Percentiles rank a stretch among this genome's conserved stretches.
phyloP scores from a whole-genome alignment of 2,888 invertebrate species.

The Stenodera caucasica region DNA sequence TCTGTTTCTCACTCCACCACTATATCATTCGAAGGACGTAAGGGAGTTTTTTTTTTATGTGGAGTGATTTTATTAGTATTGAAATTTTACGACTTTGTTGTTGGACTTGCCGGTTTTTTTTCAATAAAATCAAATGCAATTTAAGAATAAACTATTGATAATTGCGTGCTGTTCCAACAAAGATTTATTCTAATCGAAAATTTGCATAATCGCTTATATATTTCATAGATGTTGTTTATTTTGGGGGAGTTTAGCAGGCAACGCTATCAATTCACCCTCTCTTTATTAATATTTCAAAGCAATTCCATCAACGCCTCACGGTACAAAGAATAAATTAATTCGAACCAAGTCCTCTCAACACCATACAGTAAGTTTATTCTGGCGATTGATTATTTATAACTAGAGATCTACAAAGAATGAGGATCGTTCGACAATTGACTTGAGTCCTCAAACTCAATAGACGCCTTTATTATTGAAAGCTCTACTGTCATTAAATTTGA shows the following conservation, averaged over 20 bases:
- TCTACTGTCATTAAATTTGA: neutral
- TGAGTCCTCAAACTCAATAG: too few relatives aligned
- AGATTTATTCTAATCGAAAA: too few relatives aligned
- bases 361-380: neutral
- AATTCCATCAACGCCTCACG: neutral
- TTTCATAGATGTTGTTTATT: neutral
- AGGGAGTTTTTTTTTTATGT: too few relatives aligned
- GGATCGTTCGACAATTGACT: too few relatives aligned
- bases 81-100: conserved; percentile 21
- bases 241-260: neutral
- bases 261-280: neutral
- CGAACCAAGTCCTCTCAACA: neutral
- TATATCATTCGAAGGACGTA: conserved; percentile 20
- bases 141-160: too few relatives aligned
- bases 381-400: too few relatives aligned
- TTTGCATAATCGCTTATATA: neutral
- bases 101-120: too few relatives aligned
- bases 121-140: too few relatives aligned
- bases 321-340: neutral
- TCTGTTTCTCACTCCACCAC: conserved; percentile 32
- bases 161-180: too few relatives aligned
- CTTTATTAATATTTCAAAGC: neutral
- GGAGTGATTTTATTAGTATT: conserved; percentile 30
- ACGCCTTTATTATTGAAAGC: too few relatives aligned
- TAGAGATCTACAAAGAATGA: too few relatives aligned